These are phyloP conservation scores for Engystomops pustulosus DNA, from an alignment of 2,113 vertebrate species.

Conservation along the genomic window DNA sequence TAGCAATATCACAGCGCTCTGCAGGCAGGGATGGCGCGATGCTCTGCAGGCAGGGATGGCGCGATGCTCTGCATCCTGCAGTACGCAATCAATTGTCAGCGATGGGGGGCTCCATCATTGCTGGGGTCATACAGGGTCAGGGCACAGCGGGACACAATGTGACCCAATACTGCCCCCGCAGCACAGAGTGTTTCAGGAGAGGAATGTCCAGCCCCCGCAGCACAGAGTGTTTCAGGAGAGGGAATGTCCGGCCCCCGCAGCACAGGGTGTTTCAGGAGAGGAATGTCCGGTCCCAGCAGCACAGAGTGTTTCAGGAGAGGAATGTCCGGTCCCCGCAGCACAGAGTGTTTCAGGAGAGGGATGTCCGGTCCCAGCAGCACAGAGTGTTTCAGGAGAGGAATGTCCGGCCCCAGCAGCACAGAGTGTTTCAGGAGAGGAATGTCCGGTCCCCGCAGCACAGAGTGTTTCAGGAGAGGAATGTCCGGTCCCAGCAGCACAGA, in stretches of 20 bases:
- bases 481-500: too few relatives aligned
- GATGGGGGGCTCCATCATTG: background rate
- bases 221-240: too few relatives aligned
- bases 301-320: background rate
- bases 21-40: background rate
- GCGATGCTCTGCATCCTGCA: background rate
- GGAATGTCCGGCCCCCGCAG: too few relatives aligned
- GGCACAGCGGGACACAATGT: background rate
- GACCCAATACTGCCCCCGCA: background rate
- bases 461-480: background rate
- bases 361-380: too few relatives aligned
- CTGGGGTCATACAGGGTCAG: background rate
- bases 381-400: too few relatives aligned
- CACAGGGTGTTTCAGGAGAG: too few relatives aligned
- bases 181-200: background rate
- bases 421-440: too few relatives aligned
- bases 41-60: background rate
- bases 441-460: background rate
- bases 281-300: background rate
- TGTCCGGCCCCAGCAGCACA: too few relatives aligned
- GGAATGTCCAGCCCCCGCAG: too few relatives aligned
- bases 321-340: background rate
- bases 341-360: too few relatives aligned
- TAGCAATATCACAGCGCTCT: background rate
- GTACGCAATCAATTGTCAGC: background rate